Percentiles rank a stretch among this genome's conserved stretches.
Evolutionary conservation across 2,888 invertebrate genomes (phyloP).

Genomic region (Acrocyrtus sp.): DNA sequence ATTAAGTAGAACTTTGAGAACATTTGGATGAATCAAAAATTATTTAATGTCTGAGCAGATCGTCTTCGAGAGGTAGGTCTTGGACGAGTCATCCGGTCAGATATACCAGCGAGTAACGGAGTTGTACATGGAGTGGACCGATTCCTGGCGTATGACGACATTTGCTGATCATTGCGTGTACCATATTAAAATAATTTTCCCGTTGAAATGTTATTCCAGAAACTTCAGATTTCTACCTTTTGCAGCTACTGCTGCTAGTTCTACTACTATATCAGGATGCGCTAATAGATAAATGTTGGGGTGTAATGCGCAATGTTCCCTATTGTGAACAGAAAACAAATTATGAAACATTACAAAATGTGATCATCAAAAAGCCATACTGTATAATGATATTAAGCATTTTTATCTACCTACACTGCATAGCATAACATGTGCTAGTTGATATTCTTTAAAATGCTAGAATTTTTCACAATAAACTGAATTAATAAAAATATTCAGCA

Average conservation of each 20-base stretch:
- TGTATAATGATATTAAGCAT: neutral
- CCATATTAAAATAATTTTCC: conserved; percentile 3
- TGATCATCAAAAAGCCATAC: neutral
- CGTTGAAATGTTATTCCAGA: neutral
- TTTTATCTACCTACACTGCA: too few species aligned
- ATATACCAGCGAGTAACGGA: conserved; percentile 63
- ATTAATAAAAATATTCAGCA: too few species aligned
- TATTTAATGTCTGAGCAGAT: conserved; percentile 54
- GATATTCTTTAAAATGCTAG: too few species aligned
- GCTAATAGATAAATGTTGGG: too few species aligned
- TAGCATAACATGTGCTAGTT: too few species aligned
- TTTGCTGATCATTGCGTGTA: conserved; percentile 50
- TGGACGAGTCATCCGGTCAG: conserved; percentile 61
- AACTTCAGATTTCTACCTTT: neutral
- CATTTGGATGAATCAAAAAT: too few species aligned
- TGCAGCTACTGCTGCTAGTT: neutral
- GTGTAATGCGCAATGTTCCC: too few species aligned
- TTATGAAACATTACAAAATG: neutral
- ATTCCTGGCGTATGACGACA: conserved; percentile 62
- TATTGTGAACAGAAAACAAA: too few species aligned
- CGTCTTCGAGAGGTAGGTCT: conserved; percentile 62
- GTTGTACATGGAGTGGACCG: conserved; percentile 63
- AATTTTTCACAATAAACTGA: too few species aligned
- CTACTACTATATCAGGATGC: neutral
- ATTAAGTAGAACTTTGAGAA: neutral